These are phyloP conservation scores for Eristalis tenax DNA, from an alignment of 2,888 invertebrate genomes.

Conservation along the genomic window DNA sequence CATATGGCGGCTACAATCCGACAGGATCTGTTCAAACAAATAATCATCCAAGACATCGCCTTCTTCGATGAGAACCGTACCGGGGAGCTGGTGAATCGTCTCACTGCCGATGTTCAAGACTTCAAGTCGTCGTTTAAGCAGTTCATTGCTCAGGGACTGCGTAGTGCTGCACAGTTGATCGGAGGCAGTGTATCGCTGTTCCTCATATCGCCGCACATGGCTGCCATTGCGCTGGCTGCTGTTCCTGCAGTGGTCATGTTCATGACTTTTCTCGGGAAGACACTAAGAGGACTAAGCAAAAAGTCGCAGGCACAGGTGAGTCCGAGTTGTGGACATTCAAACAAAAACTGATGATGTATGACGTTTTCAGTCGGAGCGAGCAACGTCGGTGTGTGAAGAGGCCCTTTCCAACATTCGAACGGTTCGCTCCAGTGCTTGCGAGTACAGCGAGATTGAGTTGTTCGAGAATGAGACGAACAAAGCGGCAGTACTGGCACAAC, in stretches of 20 bases:
- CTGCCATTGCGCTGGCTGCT: constrained; percentile 90
- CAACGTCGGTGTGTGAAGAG: constrained; percentile 95
- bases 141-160: constrained; percentile 94
- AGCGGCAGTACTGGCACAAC: constrained; percentile 88
- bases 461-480: constrained; percentile 88
- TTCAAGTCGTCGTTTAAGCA: constrained; percentile 98
- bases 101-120: constrained; percentile 97
- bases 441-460: constrained; percentile 89
- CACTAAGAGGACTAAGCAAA: constrained; percentile 89
- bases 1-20: constrained; percentile 91
- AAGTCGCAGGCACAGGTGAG: constrained; percentile 91
- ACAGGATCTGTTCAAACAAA: constrained; percentile 90
- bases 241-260: constrained; percentile 92
- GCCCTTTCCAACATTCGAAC: constrained; percentile 96
- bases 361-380: constrained; percentile 87
- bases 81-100: constrained; percentile 94
- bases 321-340: background rate
- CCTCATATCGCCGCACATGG: constrained; percentile 94
- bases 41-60: constrained; percentile 91
- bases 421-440: constrained; percentile 96
- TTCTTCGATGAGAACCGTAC: constrained; percentile 96
- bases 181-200: constrained; percentile 84
- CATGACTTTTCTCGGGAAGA: constrained; percentile 91
- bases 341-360: background rate
- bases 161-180: constrained; percentile 91